phyloP scores from a whole-genome alignment of 2,888 invertebrate species.

The Diaphora mendica region DNA sequence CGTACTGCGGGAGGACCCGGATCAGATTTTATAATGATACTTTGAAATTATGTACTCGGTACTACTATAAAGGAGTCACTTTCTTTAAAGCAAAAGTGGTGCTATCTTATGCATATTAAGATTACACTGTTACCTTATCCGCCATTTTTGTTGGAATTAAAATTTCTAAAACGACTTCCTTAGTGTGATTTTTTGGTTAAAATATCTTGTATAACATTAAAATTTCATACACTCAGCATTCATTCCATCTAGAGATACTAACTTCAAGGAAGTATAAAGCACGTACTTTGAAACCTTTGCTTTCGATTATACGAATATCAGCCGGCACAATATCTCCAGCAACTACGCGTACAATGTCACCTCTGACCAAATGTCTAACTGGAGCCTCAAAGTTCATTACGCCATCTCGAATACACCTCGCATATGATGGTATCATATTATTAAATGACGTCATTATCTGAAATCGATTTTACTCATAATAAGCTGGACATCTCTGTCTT shows the following conservation, averaged over 20 bases:
- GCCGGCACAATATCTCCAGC: conserved; percentile 99
- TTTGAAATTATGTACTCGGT: no score
- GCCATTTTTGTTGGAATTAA: no score
- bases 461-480: conserved; percentile 29
- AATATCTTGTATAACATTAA: no score
- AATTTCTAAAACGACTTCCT: no score
- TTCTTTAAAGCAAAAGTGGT: no score
- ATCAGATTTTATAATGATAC: no score
- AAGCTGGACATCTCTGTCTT: neutral
- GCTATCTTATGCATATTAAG: no score
- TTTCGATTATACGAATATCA: conserved; percentile 97
- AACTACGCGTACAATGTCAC: conserved; percentile 94
- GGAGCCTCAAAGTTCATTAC: conserved; percentile 91
- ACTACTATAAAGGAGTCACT: no score
- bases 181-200: no score
- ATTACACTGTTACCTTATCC: no score
- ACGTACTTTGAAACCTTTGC: conserved; percentile 93
- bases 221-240: neutral
- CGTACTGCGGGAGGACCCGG: no score
- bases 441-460: conserved; percentile 99
- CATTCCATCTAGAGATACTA: neutral
- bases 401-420: conserved; percentile 95
- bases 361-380: conserved; percentile 96
- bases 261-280: neutral
- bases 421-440: conserved; percentile 97